phyloP scores from a whole-genome alignment of 2,888 invertebrate species.

The Onchidella celtica region DNA sequence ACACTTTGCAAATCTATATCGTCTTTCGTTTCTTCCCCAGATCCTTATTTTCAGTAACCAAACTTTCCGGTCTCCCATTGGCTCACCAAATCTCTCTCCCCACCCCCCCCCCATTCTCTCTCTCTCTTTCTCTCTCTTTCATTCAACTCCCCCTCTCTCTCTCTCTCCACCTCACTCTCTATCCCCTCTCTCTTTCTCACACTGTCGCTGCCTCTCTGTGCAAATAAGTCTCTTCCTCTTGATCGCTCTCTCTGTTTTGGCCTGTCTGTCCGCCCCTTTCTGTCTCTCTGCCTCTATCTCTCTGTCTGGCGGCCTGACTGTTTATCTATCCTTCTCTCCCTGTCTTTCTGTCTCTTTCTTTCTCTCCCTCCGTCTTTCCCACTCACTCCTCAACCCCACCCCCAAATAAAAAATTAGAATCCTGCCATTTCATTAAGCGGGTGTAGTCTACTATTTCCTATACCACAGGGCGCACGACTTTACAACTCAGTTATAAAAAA shows the following conservation, averaged over 20 bases:
- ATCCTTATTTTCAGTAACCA: neutral
- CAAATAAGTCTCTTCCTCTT: neutral
- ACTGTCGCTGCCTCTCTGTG: no score
- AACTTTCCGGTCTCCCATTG: neutral
- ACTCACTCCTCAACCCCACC: neutral
- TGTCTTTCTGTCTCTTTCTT: neutral
- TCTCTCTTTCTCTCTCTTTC: conserved; percentile 11
- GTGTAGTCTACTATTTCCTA: no score
- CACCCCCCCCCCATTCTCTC: neutral
- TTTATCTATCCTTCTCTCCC: neutral
- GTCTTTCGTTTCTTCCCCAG: neutral
- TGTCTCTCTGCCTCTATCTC: no score
- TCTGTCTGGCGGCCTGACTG: no score
- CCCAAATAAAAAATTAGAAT: neutral
- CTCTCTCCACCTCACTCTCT: conserved; percentile 4
- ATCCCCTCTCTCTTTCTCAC: neutral
- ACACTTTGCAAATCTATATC: neutral
- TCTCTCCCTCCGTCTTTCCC: conserved; percentile 6
- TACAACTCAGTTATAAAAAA: no score
- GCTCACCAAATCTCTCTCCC: neutral
- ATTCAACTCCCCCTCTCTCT: neutral
- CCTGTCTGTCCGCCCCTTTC: no score
- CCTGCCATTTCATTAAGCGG: no score
- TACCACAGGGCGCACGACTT: no score
- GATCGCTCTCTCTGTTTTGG: no score